phyloP scores from a whole-genome alignment of 2,888 invertebrate genomes.

The Sarcophaga carnaria region DNA sequence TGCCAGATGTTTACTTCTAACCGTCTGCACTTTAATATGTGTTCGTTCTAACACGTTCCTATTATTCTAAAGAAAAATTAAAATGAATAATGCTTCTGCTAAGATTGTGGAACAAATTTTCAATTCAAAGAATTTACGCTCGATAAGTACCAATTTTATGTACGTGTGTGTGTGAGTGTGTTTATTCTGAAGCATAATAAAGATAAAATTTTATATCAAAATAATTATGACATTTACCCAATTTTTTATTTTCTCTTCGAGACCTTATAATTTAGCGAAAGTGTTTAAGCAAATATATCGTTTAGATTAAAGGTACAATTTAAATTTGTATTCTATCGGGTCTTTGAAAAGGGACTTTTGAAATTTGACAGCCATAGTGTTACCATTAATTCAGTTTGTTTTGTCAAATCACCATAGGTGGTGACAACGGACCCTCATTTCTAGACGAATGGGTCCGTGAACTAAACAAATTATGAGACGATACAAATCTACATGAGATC shows the following conservation, averaged over 20 bases:
- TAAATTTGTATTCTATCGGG: not conserved
- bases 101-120: conserved; percentile 1
- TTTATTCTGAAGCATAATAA: conserved; percentile 4
- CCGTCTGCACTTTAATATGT: not conserved
- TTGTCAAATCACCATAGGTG: too few species aligned
- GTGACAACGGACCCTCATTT: too few species aligned
- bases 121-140: not conserved
- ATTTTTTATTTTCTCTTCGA: not conserved
- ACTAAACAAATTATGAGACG: too few species aligned
- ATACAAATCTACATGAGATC: too few species aligned
- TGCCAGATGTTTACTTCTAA: not conserved
- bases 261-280: conserved; percentile 10
- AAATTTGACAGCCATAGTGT: too few species aligned
- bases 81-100: conserved; percentile 6
- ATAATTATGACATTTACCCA: not conserved
- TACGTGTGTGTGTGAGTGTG: not conserved
- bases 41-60: not conserved
- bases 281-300: conserved; percentile 50
- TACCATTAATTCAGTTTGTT: too few species aligned
- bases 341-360: too few species aligned
- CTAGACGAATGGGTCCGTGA: too few species aligned
- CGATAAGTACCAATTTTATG: not conserved
- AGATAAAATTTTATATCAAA: conserved; percentile 10
- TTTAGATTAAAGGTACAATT: conserved; percentile 7
- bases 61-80: not conserved